phyloP scores from a whole-genome alignment of 2,797 vertebrate genomes.

The Argentina silus region DNA sequence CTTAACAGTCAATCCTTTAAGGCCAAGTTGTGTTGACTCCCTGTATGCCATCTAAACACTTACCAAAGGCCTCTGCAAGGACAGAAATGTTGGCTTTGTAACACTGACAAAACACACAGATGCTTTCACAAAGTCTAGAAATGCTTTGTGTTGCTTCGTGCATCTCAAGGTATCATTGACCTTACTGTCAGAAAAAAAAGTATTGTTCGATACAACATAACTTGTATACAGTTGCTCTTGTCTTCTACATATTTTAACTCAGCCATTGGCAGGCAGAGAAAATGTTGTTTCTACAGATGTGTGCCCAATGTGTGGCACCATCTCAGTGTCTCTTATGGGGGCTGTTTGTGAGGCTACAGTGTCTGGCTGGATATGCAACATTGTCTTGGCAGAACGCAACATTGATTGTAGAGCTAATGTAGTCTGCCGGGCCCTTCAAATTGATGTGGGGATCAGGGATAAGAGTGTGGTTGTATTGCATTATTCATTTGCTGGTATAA shows the following conservation, averaged over 20 bases:
- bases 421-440: not conserved
- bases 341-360: constrained; percentile 1
- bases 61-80: not conserved
- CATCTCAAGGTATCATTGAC: too few relatives aligned
- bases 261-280: not conserved
- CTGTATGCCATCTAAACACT: not conserved
- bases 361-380: not conserved
- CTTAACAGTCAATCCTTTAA: not conserved
- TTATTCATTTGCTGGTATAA: constrained; percentile 37
- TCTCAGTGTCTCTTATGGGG: not conserved
- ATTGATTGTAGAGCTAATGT: not conserved
- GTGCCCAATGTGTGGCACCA: not conserved
- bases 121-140: not conserved
- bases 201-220: too few relatives aligned
- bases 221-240: not conserved
- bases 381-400: constrained; percentile 4
- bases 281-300: not conserved
- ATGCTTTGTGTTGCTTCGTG: not conserved
- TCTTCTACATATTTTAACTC: not conserved
- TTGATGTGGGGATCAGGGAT: constrained; percentile 9
- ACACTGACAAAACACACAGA: not conserved
- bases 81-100: not conserved
- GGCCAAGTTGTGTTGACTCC: not conserved
- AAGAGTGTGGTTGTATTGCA: constrained; percentile 1
- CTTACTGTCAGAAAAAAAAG: too few relatives aligned